Conservation (phyloP, 2,113 vertebrate genomes). For the Peromyscus maniculatus region DNA sequence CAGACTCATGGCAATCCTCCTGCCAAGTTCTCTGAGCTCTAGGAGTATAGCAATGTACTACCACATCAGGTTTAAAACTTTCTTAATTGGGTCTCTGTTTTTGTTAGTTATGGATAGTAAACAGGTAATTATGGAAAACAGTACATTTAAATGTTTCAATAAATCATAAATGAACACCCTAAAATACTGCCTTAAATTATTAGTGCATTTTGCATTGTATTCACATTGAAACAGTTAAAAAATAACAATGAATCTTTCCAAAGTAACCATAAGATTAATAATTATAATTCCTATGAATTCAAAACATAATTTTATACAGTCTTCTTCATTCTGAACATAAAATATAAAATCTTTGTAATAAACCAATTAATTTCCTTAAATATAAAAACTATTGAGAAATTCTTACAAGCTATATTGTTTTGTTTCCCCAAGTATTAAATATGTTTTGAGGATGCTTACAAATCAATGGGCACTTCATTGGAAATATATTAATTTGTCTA, state of each 20-base stretch:
- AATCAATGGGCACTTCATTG: background rate
- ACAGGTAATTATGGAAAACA: background rate
- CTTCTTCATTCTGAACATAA: too few species aligned
- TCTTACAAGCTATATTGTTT: background rate
- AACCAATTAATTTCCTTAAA: background rate
- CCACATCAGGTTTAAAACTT: background rate
- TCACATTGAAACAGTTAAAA: background rate
- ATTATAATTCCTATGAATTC: too few species aligned
- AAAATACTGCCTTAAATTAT: background rate
- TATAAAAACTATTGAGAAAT: conserved; percentile 3
- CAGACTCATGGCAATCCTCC: background rate
- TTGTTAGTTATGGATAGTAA: background rate
- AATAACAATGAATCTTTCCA: background rate
- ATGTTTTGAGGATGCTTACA: background rate
- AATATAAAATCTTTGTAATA: too few species aligned
- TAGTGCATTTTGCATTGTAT: background rate
- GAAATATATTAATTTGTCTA: conserved; percentile 27
- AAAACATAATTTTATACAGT: too few species aligned
- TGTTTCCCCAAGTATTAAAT: background rate
- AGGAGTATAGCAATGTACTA: background rate
- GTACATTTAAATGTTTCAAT: background rate
- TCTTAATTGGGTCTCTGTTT: background rate
- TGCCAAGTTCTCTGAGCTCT: background rate
- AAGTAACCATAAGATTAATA: background rate
- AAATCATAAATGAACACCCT: background rate